A percentile compares a stretch with the other conserved stretches of the same genome.
phyloP scores from a whole-genome alignment of 1,140 invertebrate genomes.

The Solenopsis invicta region DNA sequence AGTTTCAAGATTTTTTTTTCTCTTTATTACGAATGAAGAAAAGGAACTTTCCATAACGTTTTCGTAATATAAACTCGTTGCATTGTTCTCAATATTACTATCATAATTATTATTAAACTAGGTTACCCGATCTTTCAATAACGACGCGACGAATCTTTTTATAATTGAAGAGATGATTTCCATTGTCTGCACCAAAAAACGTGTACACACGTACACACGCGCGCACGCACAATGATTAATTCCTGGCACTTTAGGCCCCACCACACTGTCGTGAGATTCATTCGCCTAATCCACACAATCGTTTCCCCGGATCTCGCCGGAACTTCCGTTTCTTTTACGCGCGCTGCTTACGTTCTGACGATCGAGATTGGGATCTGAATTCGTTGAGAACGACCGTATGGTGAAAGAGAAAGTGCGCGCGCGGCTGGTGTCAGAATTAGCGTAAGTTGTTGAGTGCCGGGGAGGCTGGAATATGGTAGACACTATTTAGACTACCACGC shows the following conservation, averaged over 20 bases:
- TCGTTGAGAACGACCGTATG: slow-evolving; percentile 40
- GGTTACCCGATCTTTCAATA: not conserved
- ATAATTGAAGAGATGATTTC: not conserved
- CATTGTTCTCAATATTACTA: not conserved
- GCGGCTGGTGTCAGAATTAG: slow-evolving; percentile 41
- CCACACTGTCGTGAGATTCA: slow-evolving; percentile 15
- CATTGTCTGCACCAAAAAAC: not conserved
- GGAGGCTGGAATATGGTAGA: slow-evolving; percentile 56
- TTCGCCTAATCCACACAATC: slow-evolving; percentile 37
- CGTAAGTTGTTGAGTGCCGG: slow-evolving; percentile 14
- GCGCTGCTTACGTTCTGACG: slow-evolving; percentile 49
- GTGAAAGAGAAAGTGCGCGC: slow-evolving; percentile 55
- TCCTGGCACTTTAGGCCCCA: not conserved
- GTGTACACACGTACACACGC: not conserved
- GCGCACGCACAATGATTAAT: not conserved
- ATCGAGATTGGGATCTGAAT: slow-evolving; percentile 60
- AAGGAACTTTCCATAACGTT: not conserved
- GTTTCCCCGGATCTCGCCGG: slow-evolving; percentile 24
- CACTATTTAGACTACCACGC: slow-evolving; percentile 65
- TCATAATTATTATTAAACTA: not conserved
- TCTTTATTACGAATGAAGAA: not conserved
- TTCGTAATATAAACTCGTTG: slow-evolving; percentile 3
- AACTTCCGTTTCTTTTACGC: slow-evolving; percentile 64
- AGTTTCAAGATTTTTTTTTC: slow-evolving; percentile 29
- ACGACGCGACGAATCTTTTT: not conserved